These are phyloP conservation scores for Cheilosia grossa DNA, from an alignment of 2,888 invertebrate species.

Conservation along the genomic window DNA sequence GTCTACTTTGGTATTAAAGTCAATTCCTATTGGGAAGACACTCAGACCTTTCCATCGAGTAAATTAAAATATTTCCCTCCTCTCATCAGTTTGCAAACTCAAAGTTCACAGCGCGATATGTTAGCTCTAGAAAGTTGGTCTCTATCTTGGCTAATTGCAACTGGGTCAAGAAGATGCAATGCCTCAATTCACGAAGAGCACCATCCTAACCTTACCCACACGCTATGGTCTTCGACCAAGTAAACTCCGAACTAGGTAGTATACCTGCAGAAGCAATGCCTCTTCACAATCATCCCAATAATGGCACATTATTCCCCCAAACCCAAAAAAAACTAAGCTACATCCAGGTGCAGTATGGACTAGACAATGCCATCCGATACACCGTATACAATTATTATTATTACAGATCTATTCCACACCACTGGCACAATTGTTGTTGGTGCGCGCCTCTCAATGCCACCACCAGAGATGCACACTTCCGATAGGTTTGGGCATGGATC, in stretches of 20 bases:
- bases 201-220: conserved; percentile 47
- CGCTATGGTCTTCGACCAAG: conserved; percentile 23
- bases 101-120: conserved; percentile 37
- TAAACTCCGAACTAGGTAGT: conserved; percentile 34
- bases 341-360: conserved; percentile 67
- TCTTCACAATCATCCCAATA: conserved; percentile 49
- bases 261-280: conserved; percentile 59
- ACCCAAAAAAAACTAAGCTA: conserved; percentile 22
- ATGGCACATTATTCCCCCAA: conserved; percentile 50
- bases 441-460: conserved; percentile 36
- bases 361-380: conserved; percentile 62
- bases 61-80: conserved; percentile 34
- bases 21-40: neutral
- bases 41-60: neutral
- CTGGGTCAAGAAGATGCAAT: conserved; percentile 61
- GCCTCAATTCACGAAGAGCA: conserved; percentile 61
- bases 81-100: conserved; percentile 9
- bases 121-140: conserved; percentile 62
- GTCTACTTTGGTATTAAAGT: neutral
- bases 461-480: conserved; percentile 69
- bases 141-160: conserved; percentile 69
- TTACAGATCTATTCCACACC: conserved; percentile 72
- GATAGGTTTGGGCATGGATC: conserved; percentile 66
- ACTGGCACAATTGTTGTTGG: conserved; percentile 64
- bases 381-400: conserved; percentile 70